A percentile compares a stretch with the other conserved stretches of the same genome.
Evolutionary conservation across 1,140 invertebrate species (phyloP).

Genomic region (Chymomyza costata): DNA sequence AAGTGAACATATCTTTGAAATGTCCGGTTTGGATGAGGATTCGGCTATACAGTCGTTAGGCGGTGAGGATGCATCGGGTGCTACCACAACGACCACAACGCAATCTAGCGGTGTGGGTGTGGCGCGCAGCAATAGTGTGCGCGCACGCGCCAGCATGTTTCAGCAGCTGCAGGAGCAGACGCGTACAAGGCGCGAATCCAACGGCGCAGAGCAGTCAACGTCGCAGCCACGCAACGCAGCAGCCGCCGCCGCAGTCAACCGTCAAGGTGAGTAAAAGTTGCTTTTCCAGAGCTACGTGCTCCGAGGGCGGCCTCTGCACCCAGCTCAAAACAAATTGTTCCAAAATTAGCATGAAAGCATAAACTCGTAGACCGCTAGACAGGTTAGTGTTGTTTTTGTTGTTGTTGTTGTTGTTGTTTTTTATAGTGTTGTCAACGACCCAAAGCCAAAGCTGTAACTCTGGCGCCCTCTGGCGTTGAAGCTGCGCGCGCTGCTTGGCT

Average conservation of each 20-base stretch:
- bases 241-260: conserved; percentile 28
- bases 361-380: conserved; percentile 32
- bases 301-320: no score
- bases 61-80: conserved; percentile 24
- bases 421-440: neutral
- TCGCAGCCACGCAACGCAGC: conserved; percentile 20
- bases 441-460: no score
- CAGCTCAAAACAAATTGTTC: neutral
- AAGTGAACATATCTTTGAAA: conserved; percentile 65
- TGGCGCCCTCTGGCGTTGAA: no score
- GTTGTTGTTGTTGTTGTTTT: no score
- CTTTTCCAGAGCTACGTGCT: neutral
- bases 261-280: conserved; percentile 44
- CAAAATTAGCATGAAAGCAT: conserved; percentile 55
- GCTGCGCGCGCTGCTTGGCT: neutral
- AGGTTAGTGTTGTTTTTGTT: neutral
- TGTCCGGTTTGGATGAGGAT: conserved; percentile 67
- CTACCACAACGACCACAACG: conserved; percentile 19
- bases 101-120: conserved; percentile 55
- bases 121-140: conserved; percentile 79
- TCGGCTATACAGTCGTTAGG: conserved; percentile 48
- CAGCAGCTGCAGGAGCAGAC: conserved; percentile 79
- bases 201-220: conserved; percentile 29
- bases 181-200: conserved; percentile 30
- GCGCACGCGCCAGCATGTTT: conserved; percentile 79